Evolutionary conservation across 1,140 invertebrate species (phyloP).

Genomic region (Drosophila kepulauana): DNA sequence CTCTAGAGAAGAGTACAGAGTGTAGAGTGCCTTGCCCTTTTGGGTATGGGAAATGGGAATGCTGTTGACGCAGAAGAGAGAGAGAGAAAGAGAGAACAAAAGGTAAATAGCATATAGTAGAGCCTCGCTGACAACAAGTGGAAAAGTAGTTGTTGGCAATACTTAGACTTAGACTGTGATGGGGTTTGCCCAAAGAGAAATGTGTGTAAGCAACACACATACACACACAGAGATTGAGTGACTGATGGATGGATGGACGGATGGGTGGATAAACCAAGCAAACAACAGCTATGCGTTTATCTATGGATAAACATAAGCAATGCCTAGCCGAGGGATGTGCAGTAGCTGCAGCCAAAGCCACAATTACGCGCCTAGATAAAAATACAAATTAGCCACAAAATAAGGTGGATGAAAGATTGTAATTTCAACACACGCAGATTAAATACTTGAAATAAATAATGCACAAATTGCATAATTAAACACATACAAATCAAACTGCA

Average conservation of each 20-base stretch:
- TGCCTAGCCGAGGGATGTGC: slow-evolving; percentile 41
- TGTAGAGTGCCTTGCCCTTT: slow-evolving; percentile 75
- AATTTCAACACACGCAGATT: background rate
- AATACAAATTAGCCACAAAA: slow-evolving; percentile 18
- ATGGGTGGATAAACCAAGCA: slow-evolving; percentile 36
- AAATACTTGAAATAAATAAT: too few species aligned
- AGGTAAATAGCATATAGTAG: slow-evolving; percentile 71
- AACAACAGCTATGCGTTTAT: slow-evolving; percentile 62
- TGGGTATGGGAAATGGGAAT: slow-evolving; percentile 42
- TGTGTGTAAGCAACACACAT: slow-evolving; percentile 62
- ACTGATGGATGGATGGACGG: slow-evolving; percentile 63
- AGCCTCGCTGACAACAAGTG: slow-evolving; percentile 68
- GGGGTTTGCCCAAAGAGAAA: slow-evolving; percentile 57
- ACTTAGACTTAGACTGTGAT: slow-evolving; percentile 35
- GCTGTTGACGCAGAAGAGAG: slow-evolving; percentile 45
- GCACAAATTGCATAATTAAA: background rate
- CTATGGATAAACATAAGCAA: slow-evolving; percentile 61
- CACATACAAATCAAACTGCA: background rate
- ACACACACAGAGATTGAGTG: slow-evolving; percentile 57
- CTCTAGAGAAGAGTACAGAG: background rate
- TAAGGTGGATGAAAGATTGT: background rate
- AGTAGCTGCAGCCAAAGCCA: slow-evolving; percentile 46
- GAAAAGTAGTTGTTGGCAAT: slow-evolving; percentile 57
- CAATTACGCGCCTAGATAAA: slow-evolving; percentile 1
- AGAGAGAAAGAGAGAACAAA: slow-evolving; percentile 21